These are phyloP conservation scores for Chalcis sispes DNA, from an alignment of 2,888 invertebrate genomes.

Conservation along the genomic window DNA sequence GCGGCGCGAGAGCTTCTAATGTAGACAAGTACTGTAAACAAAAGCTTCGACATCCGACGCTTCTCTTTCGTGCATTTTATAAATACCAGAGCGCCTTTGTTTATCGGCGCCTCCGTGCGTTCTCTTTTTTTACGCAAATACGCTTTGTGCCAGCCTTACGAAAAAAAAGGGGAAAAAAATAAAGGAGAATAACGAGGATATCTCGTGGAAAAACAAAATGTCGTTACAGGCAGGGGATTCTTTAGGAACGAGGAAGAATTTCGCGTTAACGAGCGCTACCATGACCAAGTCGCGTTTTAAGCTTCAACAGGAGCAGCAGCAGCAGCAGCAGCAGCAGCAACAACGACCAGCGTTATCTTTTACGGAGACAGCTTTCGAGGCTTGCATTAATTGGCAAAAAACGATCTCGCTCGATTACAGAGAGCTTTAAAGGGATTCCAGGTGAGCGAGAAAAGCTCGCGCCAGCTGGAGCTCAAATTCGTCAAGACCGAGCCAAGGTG, in stretches of 20 bases:
- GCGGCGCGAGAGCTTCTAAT: too few species aligned
- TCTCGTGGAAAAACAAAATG: not conserved
- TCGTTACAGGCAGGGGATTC: not conserved
- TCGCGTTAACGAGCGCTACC: conserved; percentile 1
- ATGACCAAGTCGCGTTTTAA: conserved; percentile 42
- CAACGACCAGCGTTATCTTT: not conserved
- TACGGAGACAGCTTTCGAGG: not conserved
- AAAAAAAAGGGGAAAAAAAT: too few species aligned
- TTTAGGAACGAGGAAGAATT: not conserved
- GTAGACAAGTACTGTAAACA: too few species aligned
- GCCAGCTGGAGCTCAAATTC: too few species aligned
- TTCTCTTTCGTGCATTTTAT: too few species aligned
- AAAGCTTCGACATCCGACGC: too few species aligned
- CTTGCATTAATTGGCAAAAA: conserved; percentile 6
- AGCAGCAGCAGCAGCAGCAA: not conserved
- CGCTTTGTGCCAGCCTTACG: too few species aligned
- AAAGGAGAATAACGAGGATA: not conserved
- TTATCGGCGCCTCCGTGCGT: too few species aligned
- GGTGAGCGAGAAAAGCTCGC: too few species aligned
- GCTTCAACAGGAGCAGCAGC: not conserved
- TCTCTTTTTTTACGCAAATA: too few species aligned
- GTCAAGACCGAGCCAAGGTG: too few species aligned
- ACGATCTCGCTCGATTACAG: not conserved
- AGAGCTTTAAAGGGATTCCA: conserved; percentile 14
- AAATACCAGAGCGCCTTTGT: too few species aligned